Evolutionary conservation across 2,888 invertebrate species (phyloP), one percentile per base, ranked within the genome.

Genomic region (Chloroclystis v-ata): DNA sequence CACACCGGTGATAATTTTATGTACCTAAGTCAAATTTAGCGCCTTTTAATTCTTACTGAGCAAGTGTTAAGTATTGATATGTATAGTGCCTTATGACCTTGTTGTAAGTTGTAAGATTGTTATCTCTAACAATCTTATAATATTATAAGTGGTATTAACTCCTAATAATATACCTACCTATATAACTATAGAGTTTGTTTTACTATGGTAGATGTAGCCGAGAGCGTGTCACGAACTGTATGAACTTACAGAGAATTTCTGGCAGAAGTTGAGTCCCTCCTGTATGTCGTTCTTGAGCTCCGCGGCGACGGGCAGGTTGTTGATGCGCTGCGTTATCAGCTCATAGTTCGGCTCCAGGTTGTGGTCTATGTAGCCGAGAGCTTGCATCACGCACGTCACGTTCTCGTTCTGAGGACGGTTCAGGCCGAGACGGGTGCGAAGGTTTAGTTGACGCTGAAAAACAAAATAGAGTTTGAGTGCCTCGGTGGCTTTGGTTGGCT

Each of bases 361-460:
- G 54, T 89, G 70, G 67, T 92, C 91, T 59, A 92, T 83, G 74
- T 92, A 92, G 41, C 92, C 92, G 0, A 92, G 82, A 65, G 92
- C 92, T 65, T 92, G 92, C 92, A 92, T 92, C 28, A 92, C 91
- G 69, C 92, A 92, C 0, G 92, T 92, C 14, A 92, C 90, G 74
- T 92, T 92, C 54, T 89, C 89, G 2, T 87, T 88, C 16, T 59
- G 62, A 0, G 89, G 82, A 4, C 90, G 88, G 59, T 91, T 75
- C 8, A 89, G 72, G 53, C 92, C 92, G 25, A 92, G 69, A 33
- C 91, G 91, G n/a, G 89, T 89, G 54, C 89, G 88, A 5, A 91
- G 75, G 56, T 91, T 91, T 70, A 92, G 78, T 48, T 91, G 89
- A 30, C 92, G 88, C 91, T 92, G 40, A 4, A 11, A 10, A 35